Evolutionary conservation across 2,797 vertebrate species (phyloP).

Genomic region (Poecilia velifera): DNA sequence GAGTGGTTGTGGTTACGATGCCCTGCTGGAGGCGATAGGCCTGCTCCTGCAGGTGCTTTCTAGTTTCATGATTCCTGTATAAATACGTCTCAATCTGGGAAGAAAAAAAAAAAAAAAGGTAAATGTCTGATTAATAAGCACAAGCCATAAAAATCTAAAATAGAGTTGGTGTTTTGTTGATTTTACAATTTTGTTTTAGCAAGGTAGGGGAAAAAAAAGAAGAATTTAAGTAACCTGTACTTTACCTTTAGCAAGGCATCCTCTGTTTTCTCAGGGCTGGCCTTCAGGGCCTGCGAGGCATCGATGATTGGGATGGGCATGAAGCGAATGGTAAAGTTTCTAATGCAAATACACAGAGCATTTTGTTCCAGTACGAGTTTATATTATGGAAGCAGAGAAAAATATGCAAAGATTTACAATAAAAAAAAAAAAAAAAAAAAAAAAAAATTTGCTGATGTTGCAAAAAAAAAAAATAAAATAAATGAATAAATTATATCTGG

Average conservation of each 20-base stretch:
- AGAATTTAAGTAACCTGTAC: neutral
- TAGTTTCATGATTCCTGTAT: conserved; percentile 95
- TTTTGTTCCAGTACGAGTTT: conserved; percentile 9
- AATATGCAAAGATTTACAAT: neutral
- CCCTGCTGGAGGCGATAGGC: conserved; percentile 97
- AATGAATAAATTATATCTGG: neutral
- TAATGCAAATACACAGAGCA: conserved; percentile 56
- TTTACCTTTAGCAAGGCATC: conserved; percentile 93
- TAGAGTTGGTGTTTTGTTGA: neutral
- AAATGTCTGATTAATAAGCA: neutral
- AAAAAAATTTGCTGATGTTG: neutral
- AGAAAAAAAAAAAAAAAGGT: neutral
- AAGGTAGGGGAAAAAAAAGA: neutral
- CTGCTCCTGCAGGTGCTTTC: conserved; percentile 95
- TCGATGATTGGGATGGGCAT: conserved; percentile 99
- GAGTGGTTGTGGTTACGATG: conserved; percentile 97
- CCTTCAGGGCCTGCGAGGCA: conserved; percentile 95
- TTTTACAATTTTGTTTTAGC: neutral
- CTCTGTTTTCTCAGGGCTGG: conserved; percentile 95
- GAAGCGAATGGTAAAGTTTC: conserved; percentile 95
- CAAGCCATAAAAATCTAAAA: neutral
- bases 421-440: neutral
- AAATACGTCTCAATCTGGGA: conserved; percentile 95
- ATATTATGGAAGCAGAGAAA: neutral
- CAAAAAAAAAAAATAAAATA: neutral